Evolutionary conservation across 2,113 vertebrate species (phyloP).

Genomic region (Paradisaea rubra): DNA sequence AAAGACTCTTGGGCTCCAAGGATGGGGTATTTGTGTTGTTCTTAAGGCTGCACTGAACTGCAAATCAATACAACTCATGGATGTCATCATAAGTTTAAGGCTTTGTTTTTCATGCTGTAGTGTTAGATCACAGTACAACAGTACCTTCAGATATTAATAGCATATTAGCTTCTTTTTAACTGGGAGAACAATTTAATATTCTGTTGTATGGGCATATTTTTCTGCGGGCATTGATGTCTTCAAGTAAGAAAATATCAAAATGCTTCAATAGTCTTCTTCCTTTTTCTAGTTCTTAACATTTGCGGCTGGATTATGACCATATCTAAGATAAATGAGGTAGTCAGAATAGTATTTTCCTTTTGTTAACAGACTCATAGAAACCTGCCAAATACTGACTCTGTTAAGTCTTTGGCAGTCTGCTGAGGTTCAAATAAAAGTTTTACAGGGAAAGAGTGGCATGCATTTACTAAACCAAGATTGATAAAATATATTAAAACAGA

Average conservation of each 20-base stretch:
- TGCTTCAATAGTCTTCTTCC: not conserved
- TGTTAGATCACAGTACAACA: not conserved
- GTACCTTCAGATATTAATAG: not conserved
- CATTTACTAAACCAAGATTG: not conserved
- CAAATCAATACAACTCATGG: not conserved
- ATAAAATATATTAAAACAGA: not conserved
- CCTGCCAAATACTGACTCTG: not conserved
- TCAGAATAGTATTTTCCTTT: not conserved
- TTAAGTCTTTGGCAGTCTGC: not conserved
- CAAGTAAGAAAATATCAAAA: not conserved
- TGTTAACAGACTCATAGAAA: not conserved
- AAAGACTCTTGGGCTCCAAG: not conserved
- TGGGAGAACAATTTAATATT: not conserved
- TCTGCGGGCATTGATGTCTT: not conserved
- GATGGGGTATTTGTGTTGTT: not conserved
- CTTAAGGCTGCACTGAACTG: not conserved
- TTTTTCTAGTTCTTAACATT: not conserved
- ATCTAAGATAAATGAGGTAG: not conserved
- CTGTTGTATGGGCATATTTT: not conserved
- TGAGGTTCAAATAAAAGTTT: not conserved
- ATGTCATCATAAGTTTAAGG: not conserved
- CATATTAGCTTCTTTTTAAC: not conserved
- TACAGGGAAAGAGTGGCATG: not conserved
- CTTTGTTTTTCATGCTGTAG: not conserved
- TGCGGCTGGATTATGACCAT: not conserved